A percentile compares a stretch with the other conserved stretches of the same genome.
phyloP scores from a whole-genome alignment of 2,113 vertebrate genomes.

The Actenoides hombroni region DNA sequence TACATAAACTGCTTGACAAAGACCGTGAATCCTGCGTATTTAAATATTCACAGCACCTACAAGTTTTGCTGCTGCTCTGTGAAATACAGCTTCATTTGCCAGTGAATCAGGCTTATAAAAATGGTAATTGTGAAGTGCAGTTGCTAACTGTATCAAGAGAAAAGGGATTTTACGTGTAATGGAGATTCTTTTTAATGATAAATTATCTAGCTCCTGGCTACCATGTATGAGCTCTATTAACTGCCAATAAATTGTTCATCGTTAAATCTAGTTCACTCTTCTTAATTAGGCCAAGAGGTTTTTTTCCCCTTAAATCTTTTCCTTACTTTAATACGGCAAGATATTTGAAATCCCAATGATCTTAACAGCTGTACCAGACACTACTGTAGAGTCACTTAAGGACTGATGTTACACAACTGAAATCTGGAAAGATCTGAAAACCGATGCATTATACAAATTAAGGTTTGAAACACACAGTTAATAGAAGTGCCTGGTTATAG shows the following conservation, averaged over 20 bases:
- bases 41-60: slow-evolving; percentile 52
- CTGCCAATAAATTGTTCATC: slow-evolving; percentile 78
- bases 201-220: slow-evolving; percentile 80
- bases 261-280: slow-evolving; percentile 77
- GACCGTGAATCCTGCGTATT: slow-evolving; percentile 10
- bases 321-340: slow-evolving; percentile 18
- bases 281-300: slow-evolving; percentile 76
- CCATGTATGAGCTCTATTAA: slow-evolving; percentile 75
- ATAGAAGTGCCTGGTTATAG: background rate
- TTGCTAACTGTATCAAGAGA: slow-evolving; percentile 67
- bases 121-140: slow-evolving; percentile 65
- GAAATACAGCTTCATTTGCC: slow-evolving; percentile 59
- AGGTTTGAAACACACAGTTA: background rate
- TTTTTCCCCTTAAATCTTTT: slow-evolving; percentile 62
- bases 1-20: slow-evolving; percentile 16
- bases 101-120: slow-evolving; percentile 70
- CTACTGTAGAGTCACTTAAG: slow-evolving; percentile 9
- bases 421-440: slow-evolving; percentile 34
- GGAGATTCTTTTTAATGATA: slow-evolving; percentile 75
- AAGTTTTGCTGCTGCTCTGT: slow-evolving; percentile 53
- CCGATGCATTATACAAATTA: slow-evolving; percentile 19
- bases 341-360: slow-evolving; percentile 57
- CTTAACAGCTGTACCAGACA: slow-evolving; percentile 31
- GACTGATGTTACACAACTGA: slow-evolving; percentile 5
- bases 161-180: slow-evolving; percentile 65